Evolutionary conservation across 2,113 vertebrate species (phyloP).

Genomic region (Nesogale talazaci): DNA sequence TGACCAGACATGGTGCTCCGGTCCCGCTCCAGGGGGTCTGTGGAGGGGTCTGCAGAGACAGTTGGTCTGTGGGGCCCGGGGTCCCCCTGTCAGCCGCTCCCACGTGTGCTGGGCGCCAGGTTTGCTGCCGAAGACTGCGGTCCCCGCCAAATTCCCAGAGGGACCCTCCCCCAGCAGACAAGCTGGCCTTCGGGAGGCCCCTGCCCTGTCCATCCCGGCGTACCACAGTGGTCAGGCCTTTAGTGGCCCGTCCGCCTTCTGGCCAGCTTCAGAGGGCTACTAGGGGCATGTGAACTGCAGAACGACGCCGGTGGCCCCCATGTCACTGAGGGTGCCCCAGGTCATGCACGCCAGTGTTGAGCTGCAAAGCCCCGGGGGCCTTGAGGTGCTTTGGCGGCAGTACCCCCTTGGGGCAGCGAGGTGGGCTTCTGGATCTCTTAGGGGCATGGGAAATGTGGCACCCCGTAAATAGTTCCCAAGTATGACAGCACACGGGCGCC

Average conservation of each 20-base stretch:
- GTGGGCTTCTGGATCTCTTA: too few species aligned
- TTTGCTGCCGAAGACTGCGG: background rate
- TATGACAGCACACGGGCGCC: background rate
- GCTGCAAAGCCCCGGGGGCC: background rate
- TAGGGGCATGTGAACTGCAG: too few species aligned
- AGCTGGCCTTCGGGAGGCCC: too few species aligned
- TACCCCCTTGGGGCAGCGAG: too few species aligned
- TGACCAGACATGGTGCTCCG: background rate
- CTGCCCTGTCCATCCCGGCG: background rate
- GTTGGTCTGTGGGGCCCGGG: background rate
- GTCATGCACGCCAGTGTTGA: accelerated
- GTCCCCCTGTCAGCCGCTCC: background rate
- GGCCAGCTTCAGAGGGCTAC: background rate
- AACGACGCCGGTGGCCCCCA: too few species aligned
- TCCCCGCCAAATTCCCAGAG: too few species aligned
- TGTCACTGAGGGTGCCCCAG: background rate
- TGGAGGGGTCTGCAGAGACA: background rate
- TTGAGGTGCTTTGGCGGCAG: too few species aligned
- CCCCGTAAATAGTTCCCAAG: background rate
- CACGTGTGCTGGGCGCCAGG: background rate
- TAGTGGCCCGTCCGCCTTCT: too few species aligned
- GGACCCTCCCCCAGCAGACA: too few species aligned
- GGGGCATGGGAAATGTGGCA: too few species aligned
- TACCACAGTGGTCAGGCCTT: too few species aligned
- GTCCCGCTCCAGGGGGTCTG: too few species aligned